phyloP scores from a whole-genome alignment of 2,113 vertebrate genomes.

The Capricornis sumatraensis region DNA sequence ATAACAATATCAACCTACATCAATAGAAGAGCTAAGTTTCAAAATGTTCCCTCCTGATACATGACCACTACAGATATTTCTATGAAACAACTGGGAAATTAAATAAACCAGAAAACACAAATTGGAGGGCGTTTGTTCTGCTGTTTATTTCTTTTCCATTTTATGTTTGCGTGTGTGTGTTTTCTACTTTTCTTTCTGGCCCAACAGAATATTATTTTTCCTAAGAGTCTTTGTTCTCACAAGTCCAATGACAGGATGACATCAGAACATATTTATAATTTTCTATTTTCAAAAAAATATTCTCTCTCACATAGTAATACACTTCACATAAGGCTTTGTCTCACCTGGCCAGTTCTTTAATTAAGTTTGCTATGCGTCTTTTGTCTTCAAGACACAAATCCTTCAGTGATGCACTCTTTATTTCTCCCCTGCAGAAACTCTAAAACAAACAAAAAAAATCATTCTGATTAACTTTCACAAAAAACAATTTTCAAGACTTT shows the following conservation, averaged over 20 bases:
- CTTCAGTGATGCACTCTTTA: constrained; percentile 88
- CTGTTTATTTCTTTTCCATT: not conserved
- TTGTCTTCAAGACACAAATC: constrained; percentile 98
- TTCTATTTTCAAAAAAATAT: not conserved
- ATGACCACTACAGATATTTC: not conserved
- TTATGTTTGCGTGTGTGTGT: not conserved
- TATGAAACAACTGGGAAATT: not conserved
- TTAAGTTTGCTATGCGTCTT: constrained; percentile 94
- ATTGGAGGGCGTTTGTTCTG: not conserved
- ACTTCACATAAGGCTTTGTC: constrained; percentile 64
- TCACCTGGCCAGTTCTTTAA: constrained; percentile 97
- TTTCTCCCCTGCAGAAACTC: constrained; percentile 77
- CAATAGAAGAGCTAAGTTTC: not conserved
- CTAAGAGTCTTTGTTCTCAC: not conserved
- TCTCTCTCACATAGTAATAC: constrained; percentile 49
- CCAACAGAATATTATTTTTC: not conserved
- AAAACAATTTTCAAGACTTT: constrained; percentile 64
- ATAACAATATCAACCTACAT: not conserved
- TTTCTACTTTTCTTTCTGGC: not conserved
- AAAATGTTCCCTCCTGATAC: not conserved
- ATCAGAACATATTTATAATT: not conserved
- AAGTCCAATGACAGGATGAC: not conserved
- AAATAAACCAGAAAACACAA: constrained; percentile 10
- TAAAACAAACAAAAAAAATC: constrained; percentile 76
- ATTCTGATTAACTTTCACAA: constrained; percentile 36